These are phyloP conservation scores for Ectemnius continuus DNA, from an alignment of 2,888 invertebrate genomes.

Conservation along the genomic window DNA sequence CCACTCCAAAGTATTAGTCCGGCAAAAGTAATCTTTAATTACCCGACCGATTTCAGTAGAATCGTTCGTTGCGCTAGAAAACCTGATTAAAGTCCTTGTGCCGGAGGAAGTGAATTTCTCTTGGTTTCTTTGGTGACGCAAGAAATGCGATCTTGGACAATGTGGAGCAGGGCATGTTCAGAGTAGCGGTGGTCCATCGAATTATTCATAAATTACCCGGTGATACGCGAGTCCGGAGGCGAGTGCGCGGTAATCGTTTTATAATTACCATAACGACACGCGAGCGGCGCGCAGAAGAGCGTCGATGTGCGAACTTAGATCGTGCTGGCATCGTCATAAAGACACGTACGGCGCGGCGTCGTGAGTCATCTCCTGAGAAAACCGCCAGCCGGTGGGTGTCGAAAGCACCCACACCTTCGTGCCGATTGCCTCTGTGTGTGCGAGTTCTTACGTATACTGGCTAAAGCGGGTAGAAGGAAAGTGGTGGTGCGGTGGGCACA, in stretches of 20 bases:
- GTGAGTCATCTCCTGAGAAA: conserved; percentile 46
- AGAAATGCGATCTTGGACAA: too few relatives aligned
- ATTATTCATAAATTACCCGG: conserved; percentile 42
- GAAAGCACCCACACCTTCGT: conserved; percentile 15
- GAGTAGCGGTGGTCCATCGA: not conserved
- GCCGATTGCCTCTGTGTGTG: not conserved
- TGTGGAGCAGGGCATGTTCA: too few relatives aligned
- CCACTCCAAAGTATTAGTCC: not conserved
- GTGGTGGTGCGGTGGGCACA: conserved; percentile 14
- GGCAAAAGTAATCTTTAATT: too few relatives aligned
- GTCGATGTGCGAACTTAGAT: conserved; percentile 38
- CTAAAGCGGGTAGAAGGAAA: conserved; percentile 32
- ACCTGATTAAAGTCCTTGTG: too few relatives aligned
- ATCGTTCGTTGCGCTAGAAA: too few relatives aligned
- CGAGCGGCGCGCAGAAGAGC: not conserved
- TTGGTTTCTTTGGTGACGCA: too few relatives aligned
- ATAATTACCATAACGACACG: conserved; percentile 45
- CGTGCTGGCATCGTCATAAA: conserved; percentile 26
- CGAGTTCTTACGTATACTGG: too few relatives aligned
- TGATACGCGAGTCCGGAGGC: conserved; percentile 12
- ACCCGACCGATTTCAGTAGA: too few relatives aligned
- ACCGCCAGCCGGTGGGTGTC: conserved; percentile 16
- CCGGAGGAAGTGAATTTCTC: too few relatives aligned
- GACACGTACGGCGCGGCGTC: conserved; percentile 14
- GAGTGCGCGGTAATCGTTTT: conserved; percentile 42